phyloP scores from a whole-genome alignment of 2,888 invertebrate species.

The Rotaria magnacalcarata region DNA sequence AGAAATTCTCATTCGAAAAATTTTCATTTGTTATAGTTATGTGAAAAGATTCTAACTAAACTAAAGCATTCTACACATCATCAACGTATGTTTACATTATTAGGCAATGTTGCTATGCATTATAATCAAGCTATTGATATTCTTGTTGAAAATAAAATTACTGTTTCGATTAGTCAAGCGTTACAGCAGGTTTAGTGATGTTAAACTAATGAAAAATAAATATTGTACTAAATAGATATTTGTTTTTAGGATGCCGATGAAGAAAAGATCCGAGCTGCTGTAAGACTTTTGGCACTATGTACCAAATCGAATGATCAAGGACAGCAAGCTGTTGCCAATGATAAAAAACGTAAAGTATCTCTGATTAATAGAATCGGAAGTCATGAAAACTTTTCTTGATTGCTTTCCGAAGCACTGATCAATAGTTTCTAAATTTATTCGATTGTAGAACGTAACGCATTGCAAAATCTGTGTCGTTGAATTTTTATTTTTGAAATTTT shows the following conservation, averaged over 20 bases:
- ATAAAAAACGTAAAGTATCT: background rate
- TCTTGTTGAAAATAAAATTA: background rate
- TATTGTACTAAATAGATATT: too few relatives aligned
- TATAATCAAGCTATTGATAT: background rate
- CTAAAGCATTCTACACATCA: background rate
- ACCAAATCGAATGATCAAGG: background rate
- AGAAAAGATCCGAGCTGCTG: background rate
- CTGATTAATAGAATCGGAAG: too few relatives aligned
- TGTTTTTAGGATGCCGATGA: background rate
- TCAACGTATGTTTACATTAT: slow-evolving; percentile 25
- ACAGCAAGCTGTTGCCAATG: background rate
- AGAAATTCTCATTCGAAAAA: background rate
- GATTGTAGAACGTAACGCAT: too few relatives aligned
- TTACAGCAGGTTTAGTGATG: background rate
- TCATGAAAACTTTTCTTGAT: too few relatives aligned
- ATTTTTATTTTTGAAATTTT: too few relatives aligned
- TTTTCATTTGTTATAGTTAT: background rate
- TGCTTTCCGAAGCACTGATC: too few relatives aligned
- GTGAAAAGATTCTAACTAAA: background rate
- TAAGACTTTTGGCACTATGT: background rate
- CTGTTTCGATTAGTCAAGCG: background rate
- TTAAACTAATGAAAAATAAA: too few relatives aligned
- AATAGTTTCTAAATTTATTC: too few relatives aligned
- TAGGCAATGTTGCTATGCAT: slow-evolving; percentile 11
- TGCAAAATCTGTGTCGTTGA: too few relatives aligned